Conservation (phyloP, 37 sponge, comb jelly and placozoan genomes). For the Oscarella lobularis region DNA sequence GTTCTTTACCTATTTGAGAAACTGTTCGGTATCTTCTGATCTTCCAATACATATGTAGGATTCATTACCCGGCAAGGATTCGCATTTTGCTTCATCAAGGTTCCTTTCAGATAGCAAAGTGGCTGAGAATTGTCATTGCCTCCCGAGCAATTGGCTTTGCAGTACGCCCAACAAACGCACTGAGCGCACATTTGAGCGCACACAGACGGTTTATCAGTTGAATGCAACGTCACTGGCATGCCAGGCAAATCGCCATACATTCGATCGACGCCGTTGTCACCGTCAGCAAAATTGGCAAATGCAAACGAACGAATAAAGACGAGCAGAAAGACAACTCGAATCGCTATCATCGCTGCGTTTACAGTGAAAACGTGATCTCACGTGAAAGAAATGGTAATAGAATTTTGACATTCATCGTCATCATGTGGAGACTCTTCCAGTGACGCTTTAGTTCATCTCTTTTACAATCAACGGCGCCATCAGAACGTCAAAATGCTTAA, state of each 20-base stretch:
- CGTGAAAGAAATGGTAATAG: too few relatives aligned
- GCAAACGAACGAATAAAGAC: background rate
- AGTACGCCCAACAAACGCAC: slow-evolving; percentile 46
- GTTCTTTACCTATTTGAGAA: slow-evolving; percentile 24
- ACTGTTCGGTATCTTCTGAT: too few relatives aligned
- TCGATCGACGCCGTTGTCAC: slow-evolving; percentile 51
- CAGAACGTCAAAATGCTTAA: too few relatives aligned
- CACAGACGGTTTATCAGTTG: slow-evolving; percentile 2
- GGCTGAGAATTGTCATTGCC: background rate
- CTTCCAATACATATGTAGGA: too few relatives aligned
- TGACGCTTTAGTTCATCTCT: too few relatives aligned
- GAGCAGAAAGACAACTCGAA: background rate
- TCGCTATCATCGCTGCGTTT: too few relatives aligned
- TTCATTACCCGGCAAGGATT: slow-evolving; percentile 35
- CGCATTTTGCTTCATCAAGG: slow-evolving; percentile 13
- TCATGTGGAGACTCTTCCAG: too few relatives aligned
- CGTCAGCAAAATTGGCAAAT: slow-evolving; percentile 34
- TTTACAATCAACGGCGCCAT: too few relatives aligned
- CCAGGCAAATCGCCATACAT: slow-evolving; percentile 27
- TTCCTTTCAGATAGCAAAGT: slow-evolving; percentile 36
- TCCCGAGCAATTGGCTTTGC: slow-evolving; percentile 24
- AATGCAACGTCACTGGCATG: slow-evolving; percentile 17
- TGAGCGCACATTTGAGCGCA: slow-evolving; percentile 35
- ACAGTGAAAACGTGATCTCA: too few relatives aligned
- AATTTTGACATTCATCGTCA: too few relatives aligned